Evolutionary conservation across 2,113 vertebrate species (phyloP).

Genomic region (Spea bombifrons): DNA sequence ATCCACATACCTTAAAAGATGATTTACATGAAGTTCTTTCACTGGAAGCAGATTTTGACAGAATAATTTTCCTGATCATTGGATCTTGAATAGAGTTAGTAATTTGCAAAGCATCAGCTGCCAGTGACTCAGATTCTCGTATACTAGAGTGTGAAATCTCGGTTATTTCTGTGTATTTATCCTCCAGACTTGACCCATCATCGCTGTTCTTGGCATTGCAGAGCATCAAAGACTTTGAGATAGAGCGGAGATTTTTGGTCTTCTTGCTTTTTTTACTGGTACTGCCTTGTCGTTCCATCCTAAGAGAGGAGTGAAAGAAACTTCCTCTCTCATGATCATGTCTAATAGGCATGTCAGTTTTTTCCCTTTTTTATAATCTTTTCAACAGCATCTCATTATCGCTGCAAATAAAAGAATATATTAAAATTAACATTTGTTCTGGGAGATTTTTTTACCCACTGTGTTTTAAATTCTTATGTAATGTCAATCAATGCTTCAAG

Average conservation of each 20-base stretch:
- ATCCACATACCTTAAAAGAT: slow-evolving; percentile 77
- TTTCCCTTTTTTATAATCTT: background rate
- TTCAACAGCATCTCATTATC: slow-evolving; percentile 50
- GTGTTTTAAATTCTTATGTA: no score
- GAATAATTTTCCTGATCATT: slow-evolving; percentile 44
- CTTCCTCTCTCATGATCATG: slow-evolving; percentile 59
- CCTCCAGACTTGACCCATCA: slow-evolving; percentile 72
- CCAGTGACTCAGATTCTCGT: background rate
- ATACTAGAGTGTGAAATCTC: slow-evolving; percentile 45
- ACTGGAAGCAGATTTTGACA: slow-evolving; percentile 50
- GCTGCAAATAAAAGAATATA: slow-evolving; percentile 54
- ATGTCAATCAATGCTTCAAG: no score
- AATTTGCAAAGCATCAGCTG: slow-evolving; percentile 39
- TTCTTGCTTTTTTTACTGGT: slow-evolving; percentile 63
- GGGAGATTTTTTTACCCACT: no score
- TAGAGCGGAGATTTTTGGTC: slow-evolving; percentile 74
- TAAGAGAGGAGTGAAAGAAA: slow-evolving; percentile 60
- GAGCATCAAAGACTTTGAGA: slow-evolving; percentile 86
- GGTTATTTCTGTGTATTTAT: slow-evolving; percentile 62
- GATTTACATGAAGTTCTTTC: slow-evolving; percentile 62
- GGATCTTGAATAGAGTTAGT: slow-evolving; percentile 51
- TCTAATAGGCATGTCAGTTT: slow-evolving; percentile 51
- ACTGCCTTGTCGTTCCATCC: slow-evolving; percentile 74
- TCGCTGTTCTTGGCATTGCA: slow-evolving; percentile 79
- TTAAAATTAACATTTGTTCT: background rate